Evolutionary conservation across 2,113 vertebrate species (phyloP).

Genomic region (Rhinichthys klamathensis): DNA sequence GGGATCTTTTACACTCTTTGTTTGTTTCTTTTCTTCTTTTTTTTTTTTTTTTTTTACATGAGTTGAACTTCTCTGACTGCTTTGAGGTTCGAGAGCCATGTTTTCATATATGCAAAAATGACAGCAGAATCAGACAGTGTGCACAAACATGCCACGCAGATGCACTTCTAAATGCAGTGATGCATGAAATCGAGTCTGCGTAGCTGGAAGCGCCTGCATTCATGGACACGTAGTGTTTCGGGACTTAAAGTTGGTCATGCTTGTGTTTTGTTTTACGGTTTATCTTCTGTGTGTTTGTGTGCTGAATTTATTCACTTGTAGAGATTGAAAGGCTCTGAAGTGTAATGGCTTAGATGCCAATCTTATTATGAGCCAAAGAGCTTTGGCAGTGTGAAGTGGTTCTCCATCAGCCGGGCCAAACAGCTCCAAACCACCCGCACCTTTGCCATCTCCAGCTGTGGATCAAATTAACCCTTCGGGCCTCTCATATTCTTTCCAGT

Average conservation of each 20-base stretch:
- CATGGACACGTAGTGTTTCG: background rate
- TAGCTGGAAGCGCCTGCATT: background rate
- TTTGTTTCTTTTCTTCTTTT: background rate
- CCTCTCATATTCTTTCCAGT: background rate
- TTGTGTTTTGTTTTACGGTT: background rate
- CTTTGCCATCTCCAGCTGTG: slow-evolving; percentile 4
- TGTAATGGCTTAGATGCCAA: slow-evolving; percentile 2
- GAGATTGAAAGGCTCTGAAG: background rate
- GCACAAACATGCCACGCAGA: background rate
- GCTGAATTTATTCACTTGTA: slow-evolving; percentile 4
- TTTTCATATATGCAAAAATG: background rate
- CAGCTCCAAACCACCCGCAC: background rate
- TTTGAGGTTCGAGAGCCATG: background rate
- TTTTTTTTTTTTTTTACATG: background rate
- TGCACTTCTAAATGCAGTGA: background rate
- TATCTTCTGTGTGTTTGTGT: background rate
- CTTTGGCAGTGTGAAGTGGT: background rate
- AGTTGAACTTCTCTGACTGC: background rate
- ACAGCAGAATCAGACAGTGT: background rate
- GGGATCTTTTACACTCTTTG: background rate
- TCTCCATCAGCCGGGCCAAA: background rate
- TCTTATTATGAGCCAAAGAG: slow-evolving; percentile 8
- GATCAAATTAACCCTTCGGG: slow-evolving; percentile 11
- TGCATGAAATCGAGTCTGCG: background rate
- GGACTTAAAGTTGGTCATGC: background rate